Conservation (phyloP, 2,797 vertebrate genomes). For the Buceros bicornis region DNA sequence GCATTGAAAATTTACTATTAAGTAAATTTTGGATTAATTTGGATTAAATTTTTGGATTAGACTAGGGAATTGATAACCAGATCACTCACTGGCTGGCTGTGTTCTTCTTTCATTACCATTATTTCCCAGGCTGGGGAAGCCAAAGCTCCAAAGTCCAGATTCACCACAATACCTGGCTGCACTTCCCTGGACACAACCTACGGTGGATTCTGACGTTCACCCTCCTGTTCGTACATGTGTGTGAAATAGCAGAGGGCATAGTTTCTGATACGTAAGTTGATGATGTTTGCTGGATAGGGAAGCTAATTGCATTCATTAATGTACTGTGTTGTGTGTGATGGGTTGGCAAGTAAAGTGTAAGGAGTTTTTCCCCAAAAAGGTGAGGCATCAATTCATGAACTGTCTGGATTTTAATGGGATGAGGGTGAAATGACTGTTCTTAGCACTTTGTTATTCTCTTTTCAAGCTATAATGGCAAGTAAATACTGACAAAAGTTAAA, state of each 20-base stretch:
- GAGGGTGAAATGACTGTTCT: background rate
- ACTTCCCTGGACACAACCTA: conserved; percentile 97
- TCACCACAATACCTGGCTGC: conserved; percentile 98
- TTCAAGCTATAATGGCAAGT: background rate
- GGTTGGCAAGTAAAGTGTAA: background rate
- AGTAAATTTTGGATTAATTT: too few relatives aligned
- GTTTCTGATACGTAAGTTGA: conserved; percentile 91
- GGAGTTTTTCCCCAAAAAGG: background rate
- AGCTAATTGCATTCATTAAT: background rate
- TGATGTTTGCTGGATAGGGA: background rate
- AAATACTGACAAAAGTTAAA: background rate
- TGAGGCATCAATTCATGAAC: background rate
- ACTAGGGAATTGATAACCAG: background rate
- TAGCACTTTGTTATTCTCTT: background rate
- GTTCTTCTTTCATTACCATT: background rate
- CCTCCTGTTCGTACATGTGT: conserved; percentile 95
- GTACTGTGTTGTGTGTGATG: background rate
- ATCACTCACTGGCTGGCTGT: background rate
- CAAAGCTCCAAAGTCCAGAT: conserved; percentile 99
- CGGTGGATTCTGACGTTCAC: conserved; percentile 97
- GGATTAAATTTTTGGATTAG: background rate
- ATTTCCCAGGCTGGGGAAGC: conserved; percentile 92
- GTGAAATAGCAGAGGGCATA: conserved; percentile 96
- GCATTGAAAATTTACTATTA: fast-evolving
- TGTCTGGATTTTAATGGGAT: background rate